A percentile compares a stretch with the other conserved stretches of the same genome.
Conservation (phyloP, 2,113 vertebrate species). For the Pogona vitticeps region DNA sequence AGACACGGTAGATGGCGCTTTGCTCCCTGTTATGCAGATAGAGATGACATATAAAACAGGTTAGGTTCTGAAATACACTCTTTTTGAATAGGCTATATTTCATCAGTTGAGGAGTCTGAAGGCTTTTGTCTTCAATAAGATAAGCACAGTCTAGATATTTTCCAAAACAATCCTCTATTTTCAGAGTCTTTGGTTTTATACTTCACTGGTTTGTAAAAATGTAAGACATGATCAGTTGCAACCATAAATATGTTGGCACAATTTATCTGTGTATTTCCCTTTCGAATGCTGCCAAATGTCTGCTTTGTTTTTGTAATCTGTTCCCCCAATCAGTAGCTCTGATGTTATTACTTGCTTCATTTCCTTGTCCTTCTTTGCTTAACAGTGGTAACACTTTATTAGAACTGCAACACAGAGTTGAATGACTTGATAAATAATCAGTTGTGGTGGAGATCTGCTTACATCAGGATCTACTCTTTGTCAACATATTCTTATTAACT, state of each 20-base stretch:
- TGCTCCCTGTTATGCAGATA: slow-evolving; percentile 62
- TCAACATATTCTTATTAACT: slow-evolving; percentile 9
- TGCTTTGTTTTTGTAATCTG: slow-evolving; percentile 29
- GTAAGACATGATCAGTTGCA: slow-evolving; percentile 43
- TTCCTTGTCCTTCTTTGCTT: slow-evolving; percentile 27
- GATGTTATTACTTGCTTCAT: slow-evolving; percentile 33
- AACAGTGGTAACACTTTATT: slow-evolving; percentile 18
- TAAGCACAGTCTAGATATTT: slow-evolving; percentile 29
- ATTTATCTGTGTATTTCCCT: slow-evolving; percentile 47
- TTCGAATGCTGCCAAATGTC: slow-evolving; percentile 33
- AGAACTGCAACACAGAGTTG: slow-evolving; percentile 40
- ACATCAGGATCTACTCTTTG: neutral
- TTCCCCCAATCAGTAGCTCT: slow-evolving; percentile 29
- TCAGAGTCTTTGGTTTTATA: slow-evolving; percentile 51
- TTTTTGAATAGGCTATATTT: slow-evolving; percentile 32
- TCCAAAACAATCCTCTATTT: slow-evolving; percentile 41
- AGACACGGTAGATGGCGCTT: slow-evolving; percentile 78
- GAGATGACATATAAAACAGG: slow-evolving; percentile 11
- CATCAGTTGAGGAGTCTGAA: slow-evolving; percentile 39
- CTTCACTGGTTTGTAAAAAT: slow-evolving; percentile 53
- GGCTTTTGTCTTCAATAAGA: slow-evolving; percentile 48
- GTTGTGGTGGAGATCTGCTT: neutral
- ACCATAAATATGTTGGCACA: slow-evolving; percentile 36
- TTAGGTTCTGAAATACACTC: slow-evolving; percentile 25
- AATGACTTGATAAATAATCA: slow-evolving; percentile 8